Evolutionary conservation across 2,113 vertebrate species (phyloP), one percentile per base, ranked within the genome.

Genomic region (Scomber colias): DNA sequence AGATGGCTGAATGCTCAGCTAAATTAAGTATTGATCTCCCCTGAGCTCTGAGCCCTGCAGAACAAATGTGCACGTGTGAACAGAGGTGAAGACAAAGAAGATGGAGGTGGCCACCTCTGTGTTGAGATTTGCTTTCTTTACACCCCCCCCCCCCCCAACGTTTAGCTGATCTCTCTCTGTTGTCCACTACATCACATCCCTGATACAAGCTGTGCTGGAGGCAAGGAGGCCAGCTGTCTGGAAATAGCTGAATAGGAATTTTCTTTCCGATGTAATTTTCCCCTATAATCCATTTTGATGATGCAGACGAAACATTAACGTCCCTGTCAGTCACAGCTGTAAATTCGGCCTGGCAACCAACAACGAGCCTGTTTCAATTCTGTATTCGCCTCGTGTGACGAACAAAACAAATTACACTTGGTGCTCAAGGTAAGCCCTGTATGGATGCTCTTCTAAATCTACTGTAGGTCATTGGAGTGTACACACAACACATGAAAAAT

Each of bases 1-100:
- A 61, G 51, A 84, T 64, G 63, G 11, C 44, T 27, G 54, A 67
- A 71, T 66, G 50, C 68, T 71, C 21, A 40, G 27, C 84, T 79
- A 89, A 91, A 91, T 90, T 68, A 90, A 82, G 54, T 91, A 89
- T 89, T 61, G 89, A 91, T 87, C 59, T 61, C 10, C 45, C 63
- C 16, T 17, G 48, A 84, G 70, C 57, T 45, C 2, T 11, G 54
- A 66, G 35, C 55, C 61, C 17, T 46, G 31, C 21, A 60, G 50
- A 53, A 85, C 69, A 81, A 81, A 72, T 24, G 61, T 51, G 51
- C 55, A 59, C 15, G 2, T 78, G 77, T 57, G 57, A 44, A 30
- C 5, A 2, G 30, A 63, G 53, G 24, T 13, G 60, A 77, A 55
- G 45, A 71, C 13, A 63, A 48, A 12, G 74, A 53, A 15, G 48